Percentiles rank a stretch among this genome's conserved stretches.
phyloP scores from a whole-genome alignment of 2,797 vertebrate species.

The Semotilus atromaculatus region DNA sequence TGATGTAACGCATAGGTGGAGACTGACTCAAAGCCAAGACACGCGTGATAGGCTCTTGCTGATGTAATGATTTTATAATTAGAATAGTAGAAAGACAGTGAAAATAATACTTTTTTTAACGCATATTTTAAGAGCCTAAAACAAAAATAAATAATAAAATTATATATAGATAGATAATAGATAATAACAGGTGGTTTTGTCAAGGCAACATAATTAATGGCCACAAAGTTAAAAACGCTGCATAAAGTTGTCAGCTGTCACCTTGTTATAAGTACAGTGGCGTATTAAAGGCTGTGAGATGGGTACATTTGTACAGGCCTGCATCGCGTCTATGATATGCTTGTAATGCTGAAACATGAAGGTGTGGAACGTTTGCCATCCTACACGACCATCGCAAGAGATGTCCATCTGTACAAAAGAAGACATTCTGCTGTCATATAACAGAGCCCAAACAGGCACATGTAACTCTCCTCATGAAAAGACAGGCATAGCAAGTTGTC shows the following conservation, averaged over 20 bases:
- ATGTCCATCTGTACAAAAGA: constrained; percentile 66
- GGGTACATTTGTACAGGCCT: constrained; percentile 60
- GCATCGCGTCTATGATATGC: constrained; percentile 59
- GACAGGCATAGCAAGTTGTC: not conserved
- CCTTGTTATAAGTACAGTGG: constrained; percentile 17
- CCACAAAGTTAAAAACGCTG: not conserved
- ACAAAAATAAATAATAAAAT: not conserved
- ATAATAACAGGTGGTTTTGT: not conserved
- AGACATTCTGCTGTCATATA: not conserved
- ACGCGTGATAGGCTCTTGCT: constrained; percentile 68
- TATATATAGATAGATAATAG: not conserved
- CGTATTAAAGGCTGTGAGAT: constrained; percentile 60
- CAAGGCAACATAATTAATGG: no score
- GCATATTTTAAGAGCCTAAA: not conserved
- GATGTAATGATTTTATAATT: constrained; percentile 24
- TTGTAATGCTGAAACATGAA: constrained; percentile 71
- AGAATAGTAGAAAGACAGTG: not conserved
- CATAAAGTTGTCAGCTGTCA: not conserved
- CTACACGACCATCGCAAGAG: constrained; percentile 59
- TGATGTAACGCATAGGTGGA: constrained; percentile 64
- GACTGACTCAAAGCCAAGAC: constrained; percentile 62
- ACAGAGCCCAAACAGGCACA: not conserved
- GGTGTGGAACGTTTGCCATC: constrained; percentile 69
- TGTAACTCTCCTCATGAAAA: not conserved
- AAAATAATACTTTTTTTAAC: not conserved